phyloP scores from a whole-genome alignment of 2,797 vertebrate species.

The Tenualosa thibaudeaui region DNA sequence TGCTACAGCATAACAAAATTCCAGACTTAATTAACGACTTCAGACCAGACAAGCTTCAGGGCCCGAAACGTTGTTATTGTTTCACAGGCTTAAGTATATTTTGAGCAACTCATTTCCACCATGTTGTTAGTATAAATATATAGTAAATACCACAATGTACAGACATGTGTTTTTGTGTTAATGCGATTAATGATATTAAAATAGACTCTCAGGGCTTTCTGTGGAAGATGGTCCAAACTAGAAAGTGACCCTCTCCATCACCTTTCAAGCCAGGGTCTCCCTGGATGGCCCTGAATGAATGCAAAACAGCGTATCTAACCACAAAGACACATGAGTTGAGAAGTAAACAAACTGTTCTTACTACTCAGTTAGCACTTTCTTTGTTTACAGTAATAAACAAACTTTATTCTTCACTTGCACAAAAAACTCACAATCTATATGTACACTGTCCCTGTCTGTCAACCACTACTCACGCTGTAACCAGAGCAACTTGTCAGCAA shows the following conservation, averaged over 20 bases:
- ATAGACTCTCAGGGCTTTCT: background rate
- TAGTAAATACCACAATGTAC: background rate
- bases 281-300: background rate
- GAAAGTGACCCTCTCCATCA: too few species aligned
- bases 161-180: background rate
- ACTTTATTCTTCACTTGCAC: background rate
- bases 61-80: background rate
- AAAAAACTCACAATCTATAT: background rate
- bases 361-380: background rate
- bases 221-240: background rate
- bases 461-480: background rate
- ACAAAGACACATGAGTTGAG: background rate
- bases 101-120: background rate
- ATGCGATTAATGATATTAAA: background rate
- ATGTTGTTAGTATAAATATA: conserved; percentile 4
- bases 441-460: background rate
- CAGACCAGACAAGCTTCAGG: conserved; percentile 8
- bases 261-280: background rate
- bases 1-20: conserved; percentile 17
- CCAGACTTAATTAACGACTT: conserved; percentile 19
- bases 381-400: background rate
- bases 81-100: background rate
- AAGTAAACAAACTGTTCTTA: background rate
- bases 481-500: background rate
- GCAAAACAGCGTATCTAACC: background rate